Evolutionary conservation across 2,888 invertebrate species (phyloP).

Genomic region (Monoplex corrugatus): DNA sequence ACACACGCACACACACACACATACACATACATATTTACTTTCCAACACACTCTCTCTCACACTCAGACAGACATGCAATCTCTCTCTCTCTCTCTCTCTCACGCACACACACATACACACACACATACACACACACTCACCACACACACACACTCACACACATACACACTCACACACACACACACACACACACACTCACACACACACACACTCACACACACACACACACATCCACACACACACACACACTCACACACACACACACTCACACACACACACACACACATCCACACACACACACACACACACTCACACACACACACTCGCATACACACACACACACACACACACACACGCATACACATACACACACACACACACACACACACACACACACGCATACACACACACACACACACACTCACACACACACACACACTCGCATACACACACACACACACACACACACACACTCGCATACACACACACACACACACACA

Average conservation of each 20-base stretch:
- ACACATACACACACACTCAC: too few relatives aligned
- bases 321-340: not conserved
- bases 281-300: not conserved
- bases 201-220: not conserved
- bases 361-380: not conserved
- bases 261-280: not conserved
- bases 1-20: too few relatives aligned
- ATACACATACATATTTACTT: too few relatives aligned
- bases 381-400: not conserved
- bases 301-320: not conserved
- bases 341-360: not conserved
- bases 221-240: not conserved
- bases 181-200: not conserved
- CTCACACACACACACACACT: not conserved
- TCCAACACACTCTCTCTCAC: not conserved
- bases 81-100: not conserved
- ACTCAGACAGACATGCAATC: not conserved
- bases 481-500: not conserved
- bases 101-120: not conserved
- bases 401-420: not conserved
- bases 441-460: not conserved
- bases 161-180: not conserved
- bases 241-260: not conserved
- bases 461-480: not conserved
- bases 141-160: not conserved